These are phyloP conservation scores for Rhinolophus sinicus DNA, from an alignment of 2,113 vertebrate genomes.

Conservation along the genomic window DNA sequence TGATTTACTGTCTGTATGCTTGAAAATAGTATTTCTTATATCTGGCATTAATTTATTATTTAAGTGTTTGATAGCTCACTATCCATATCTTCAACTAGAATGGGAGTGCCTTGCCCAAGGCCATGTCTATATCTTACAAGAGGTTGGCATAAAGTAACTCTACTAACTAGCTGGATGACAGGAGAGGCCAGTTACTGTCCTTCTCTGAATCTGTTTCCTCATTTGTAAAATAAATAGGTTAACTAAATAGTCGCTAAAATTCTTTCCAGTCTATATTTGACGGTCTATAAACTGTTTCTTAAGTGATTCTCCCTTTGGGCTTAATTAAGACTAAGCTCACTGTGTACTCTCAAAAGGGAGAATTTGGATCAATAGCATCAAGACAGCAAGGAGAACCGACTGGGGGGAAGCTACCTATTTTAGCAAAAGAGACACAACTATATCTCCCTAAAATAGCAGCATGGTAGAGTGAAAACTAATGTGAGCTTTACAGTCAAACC, in stretches of 20 bases:
- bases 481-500: not conserved
- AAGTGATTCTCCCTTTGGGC: not conserved
- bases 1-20: not conserved
- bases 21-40: slow-evolving; percentile 5
- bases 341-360: not conserved
- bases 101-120: not conserved
- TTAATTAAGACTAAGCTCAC: not conserved
- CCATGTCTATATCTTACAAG: not conserved
- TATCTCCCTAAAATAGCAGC: not conserved
- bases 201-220: not conserved
- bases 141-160: not conserved
- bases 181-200: not conserved
- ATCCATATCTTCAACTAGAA: not conserved
- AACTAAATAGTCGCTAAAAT: not conserved
- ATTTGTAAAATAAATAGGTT: not conserved
- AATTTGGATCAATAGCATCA: not conserved
- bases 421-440: not conserved
- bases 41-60: not conserved
- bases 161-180: not conserved
- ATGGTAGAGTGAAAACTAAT: not conserved
- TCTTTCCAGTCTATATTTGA: slow-evolving; percentile 11
- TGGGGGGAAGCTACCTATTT: not conserved
- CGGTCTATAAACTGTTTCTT: not conserved
- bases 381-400: not conserved
- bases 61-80: slow-evolving; percentile 43